Conservation (phyloP, 2,888 invertebrate genomes). For the Malachius bipustulatus region DNA sequence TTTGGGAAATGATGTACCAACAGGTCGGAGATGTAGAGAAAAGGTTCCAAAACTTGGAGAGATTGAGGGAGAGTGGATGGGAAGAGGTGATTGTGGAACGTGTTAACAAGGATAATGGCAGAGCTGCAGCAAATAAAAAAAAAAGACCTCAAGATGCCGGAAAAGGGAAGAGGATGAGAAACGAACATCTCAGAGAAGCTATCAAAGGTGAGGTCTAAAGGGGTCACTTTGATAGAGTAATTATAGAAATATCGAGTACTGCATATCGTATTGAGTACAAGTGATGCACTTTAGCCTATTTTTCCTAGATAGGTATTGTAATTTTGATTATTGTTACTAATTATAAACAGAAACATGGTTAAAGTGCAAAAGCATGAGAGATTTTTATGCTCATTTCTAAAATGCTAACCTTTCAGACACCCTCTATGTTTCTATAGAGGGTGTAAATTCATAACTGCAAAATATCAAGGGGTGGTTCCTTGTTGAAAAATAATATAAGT, state of each 20-base stretch:
- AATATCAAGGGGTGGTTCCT: not conserved
- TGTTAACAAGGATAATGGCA: conserved; percentile 19
- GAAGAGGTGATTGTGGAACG: conserved; percentile 37
- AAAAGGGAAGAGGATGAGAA: not conserved
- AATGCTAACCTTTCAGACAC: no score
- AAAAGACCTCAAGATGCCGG: conserved; percentile 1
- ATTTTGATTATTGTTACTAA: no score
- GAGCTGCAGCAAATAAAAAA: conserved; percentile 8
- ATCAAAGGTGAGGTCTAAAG: not conserved
- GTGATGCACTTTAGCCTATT: no score
- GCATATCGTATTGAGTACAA: no score
- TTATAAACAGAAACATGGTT: no score
- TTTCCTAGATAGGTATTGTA: no score
- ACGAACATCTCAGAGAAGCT: not conserved
- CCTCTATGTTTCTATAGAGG: no score
- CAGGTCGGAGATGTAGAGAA: conserved; percentile 58
- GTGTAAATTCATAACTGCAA: not conserved
- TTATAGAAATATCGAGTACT: no score
- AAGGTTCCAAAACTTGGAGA: conserved; percentile 44
- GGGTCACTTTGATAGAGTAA: no score
- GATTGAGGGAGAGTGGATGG: conserved; percentile 41
- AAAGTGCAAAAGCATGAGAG: no score
- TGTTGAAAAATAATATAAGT: no score
- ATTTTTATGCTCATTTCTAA: no score
- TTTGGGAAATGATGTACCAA: conserved; percentile 78